A percentile compares a stretch with the other conserved stretches of the same genome.
Evolutionary conservation across 92 coral and sea anemone genomes (phyloP).

Genomic region (Siderastrea radians): DNA sequence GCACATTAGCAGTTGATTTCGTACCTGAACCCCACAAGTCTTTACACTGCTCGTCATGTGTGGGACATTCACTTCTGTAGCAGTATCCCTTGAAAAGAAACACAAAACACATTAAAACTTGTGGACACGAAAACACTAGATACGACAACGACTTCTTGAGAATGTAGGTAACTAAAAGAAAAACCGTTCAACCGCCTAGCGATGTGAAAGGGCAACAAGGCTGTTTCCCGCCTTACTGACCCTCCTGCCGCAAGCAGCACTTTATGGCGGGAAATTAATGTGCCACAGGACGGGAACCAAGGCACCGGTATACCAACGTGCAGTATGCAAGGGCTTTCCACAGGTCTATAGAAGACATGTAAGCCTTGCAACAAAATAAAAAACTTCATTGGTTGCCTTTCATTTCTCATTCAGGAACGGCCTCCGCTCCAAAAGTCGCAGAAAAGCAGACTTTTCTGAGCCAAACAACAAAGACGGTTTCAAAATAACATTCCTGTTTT

Average conservation of each 20-base stretch:
- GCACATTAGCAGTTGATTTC: background rate
- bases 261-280: background rate
- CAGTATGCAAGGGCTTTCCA: too few species aligned
- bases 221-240: background rate
- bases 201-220: background rate
- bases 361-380: too few species aligned
- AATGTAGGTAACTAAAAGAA: background rate
- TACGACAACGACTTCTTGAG: too few species aligned
- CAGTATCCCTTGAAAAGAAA: conserved; percentile 80
- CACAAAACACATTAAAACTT: background rate
- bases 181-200: background rate
- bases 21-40: conserved; percentile 87
- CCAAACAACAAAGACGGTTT: too few species aligned
- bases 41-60: conserved; percentile 73
- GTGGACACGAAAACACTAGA: background rate
- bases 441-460: too few species aligned
- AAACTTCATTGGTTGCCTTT: too few species aligned
- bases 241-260: background rate
- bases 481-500: too few species aligned
- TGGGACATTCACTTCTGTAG: conserved; percentile 82
- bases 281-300: background rate
- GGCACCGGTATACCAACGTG: too few species aligned
- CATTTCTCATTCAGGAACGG: too few species aligned
- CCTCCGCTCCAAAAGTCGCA: too few species aligned
- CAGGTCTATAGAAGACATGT: too few species aligned